A percentile compares a stretch with the other conserved stretches of the same genome.
Conservation (phyloP, 2,113 vertebrate genomes). For the Tyrannus savana region DNA sequence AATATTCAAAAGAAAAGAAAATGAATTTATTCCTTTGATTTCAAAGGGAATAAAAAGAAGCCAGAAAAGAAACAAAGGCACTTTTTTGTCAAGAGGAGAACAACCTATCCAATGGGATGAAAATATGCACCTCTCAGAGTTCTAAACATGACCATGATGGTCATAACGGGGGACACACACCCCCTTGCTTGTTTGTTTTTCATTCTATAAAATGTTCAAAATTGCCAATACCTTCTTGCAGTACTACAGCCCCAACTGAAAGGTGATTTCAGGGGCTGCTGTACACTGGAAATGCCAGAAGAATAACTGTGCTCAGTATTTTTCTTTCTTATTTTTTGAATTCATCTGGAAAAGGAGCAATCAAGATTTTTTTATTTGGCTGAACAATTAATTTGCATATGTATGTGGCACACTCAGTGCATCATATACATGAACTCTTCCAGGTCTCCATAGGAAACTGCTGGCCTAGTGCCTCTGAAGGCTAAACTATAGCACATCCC, state of each 20-base stretch:
- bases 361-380: neutral
- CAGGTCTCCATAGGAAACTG: conserved; percentile 9
- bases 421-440: neutral
- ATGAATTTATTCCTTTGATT: neutral
- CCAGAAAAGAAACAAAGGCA: neutral
- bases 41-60: neutral
- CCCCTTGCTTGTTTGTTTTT: neutral
- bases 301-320: neutral
- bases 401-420: neutral
- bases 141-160: neutral
- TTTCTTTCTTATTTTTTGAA: neutral
- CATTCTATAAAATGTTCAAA: neutral
- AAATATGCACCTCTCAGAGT: accelerated
- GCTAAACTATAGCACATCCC: neutral
- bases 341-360: neutral
- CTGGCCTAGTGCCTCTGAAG: neutral
- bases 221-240: neutral
- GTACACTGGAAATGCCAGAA: neutral
- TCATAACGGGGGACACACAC: neutral
- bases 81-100: neutral
- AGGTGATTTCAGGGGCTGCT: neutral
- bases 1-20: neutral
- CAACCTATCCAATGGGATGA: neutral
- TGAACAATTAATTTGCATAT: neutral
- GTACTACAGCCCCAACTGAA: neutral